Percentiles rank a stretch among this genome's conserved stretches.
phyloP scores from a whole-genome alignment of 2,797 vertebrate genomes.

The Enteromius afrohamiltoni region DNA sequence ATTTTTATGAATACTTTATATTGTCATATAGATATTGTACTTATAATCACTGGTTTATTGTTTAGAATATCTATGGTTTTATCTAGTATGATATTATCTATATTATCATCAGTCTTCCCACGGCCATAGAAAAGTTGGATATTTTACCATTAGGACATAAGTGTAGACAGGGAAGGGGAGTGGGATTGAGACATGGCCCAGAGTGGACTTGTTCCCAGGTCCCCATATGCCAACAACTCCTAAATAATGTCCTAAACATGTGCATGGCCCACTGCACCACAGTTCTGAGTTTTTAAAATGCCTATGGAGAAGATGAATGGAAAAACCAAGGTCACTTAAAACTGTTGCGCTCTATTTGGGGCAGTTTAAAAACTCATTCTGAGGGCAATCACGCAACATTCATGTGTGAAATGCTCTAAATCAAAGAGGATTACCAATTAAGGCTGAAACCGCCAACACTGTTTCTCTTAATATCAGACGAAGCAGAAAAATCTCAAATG shows the following conservation, averaged over 20 bases:
- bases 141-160: neutral
- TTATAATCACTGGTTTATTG: neutral
- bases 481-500: neutral
- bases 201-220: no score
- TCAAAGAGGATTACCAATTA: conserved; percentile 29
- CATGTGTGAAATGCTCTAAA: conserved; percentile 8
- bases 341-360: neutral
- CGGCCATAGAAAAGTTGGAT: neutral
- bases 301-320: neutral
- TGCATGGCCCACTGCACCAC: neutral
- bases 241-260: conserved; percentile 5
- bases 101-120: no score
- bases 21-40: neutral
- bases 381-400: conserved; percentile 24
- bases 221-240: neutral
- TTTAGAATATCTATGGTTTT: neutral
- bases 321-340: conserved; percentile 1
- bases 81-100: neutral
- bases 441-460: conserved; percentile 7
- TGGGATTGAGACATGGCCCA: neutral
- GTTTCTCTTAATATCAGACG: conserved; percentile 9
- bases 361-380: conserved; percentile 7
- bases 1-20: neutral
- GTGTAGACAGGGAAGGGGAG: neutral
- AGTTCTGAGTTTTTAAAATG: neutral